A percentile compares a stretch with the other conserved stretches of the same genome.
Conservation (phyloP, 2,113 vertebrate species). For the Thermophis baileyi region DNA sequence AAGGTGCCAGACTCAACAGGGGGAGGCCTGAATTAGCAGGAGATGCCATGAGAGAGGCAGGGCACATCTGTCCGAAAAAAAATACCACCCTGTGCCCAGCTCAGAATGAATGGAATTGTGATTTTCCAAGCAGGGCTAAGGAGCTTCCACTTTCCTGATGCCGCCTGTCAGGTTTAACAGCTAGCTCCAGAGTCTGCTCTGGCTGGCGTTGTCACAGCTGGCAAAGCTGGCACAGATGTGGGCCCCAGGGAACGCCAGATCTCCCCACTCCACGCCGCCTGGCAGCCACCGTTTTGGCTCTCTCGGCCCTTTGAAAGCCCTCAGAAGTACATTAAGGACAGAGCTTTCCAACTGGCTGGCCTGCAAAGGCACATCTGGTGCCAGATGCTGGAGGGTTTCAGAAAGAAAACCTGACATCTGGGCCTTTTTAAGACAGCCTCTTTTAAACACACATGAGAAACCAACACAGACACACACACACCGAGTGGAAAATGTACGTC, state of each 20-base stretch:
- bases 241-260: conserved; percentile 34
- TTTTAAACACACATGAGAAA: conserved; percentile 60
- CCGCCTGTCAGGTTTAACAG: not conserved
- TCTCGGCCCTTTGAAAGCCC: conserved; percentile 57
- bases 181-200: not conserved
- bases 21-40: not conserved
- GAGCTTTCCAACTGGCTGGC: conserved; percentile 67
- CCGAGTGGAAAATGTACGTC: conserved; percentile 68
- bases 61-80: not conserved
- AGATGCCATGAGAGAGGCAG: not conserved
- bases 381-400: conserved; percentile 76
- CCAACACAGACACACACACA: not conserved
- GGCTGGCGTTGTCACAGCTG: conserved; percentile 26
- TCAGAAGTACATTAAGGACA: conserved; percentile 69
- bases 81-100: not conserved
- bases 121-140: not conserved
- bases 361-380: conserved; percentile 71
- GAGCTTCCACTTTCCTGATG: not conserved
- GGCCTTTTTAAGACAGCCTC: conserved; percentile 75
- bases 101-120: not conserved
- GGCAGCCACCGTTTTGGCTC: conserved; percentile 72
- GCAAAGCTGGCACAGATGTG: conserved; percentile 15
- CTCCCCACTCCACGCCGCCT: conserved; percentile 29
- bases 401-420: conserved; percentile 80
- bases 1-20: not conserved